Percentiles rank a stretch among this genome's conserved stretches.
These are phyloP conservation scores for Apocheima hispidaria DNA, from an alignment of 2,888 invertebrate species.

Conservation along the genomic window DNA sequence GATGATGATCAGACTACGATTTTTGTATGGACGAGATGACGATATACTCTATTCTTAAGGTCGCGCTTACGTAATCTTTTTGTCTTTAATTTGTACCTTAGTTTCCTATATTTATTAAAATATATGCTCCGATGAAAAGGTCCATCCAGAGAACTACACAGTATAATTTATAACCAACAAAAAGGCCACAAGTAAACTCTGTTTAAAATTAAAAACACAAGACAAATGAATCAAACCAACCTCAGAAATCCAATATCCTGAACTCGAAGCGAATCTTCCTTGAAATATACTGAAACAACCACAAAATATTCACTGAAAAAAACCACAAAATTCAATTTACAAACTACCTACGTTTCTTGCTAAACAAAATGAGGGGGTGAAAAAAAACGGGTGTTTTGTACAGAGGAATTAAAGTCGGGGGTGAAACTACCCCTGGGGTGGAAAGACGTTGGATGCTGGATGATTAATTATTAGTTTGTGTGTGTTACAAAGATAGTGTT, in stretches of 20 bases:
- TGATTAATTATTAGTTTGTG: conserved; percentile 86
- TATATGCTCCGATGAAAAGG: too few species aligned
- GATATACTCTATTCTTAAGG: too few species aligned
- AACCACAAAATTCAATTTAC: conserved; percentile 86
- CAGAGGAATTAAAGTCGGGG: conserved; percentile 79
- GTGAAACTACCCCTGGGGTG: conserved; percentile 48
- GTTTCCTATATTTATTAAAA: too few species aligned
- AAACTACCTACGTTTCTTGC: conserved; percentile 67
- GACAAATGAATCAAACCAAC: conserved; percentile 34
- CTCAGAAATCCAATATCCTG: conserved; percentile 68
- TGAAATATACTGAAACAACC: conserved; percentile 78
- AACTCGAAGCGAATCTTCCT: conserved; percentile 39
- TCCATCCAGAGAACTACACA: too few species aligned
- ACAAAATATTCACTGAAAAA: conserved; percentile 72
- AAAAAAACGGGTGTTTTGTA: conserved; percentile 76
- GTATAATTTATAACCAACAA: neutral
- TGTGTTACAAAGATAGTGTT: conserved; percentile 78
- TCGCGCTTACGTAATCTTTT: too few species aligned
- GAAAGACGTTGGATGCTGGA: conserved; percentile 80
- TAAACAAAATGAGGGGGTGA: conserved; percentile 81
- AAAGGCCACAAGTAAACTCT: neutral
- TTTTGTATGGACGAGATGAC: too few species aligned
- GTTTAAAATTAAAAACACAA: conserved; percentile 29
- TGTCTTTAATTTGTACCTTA: too few species aligned
- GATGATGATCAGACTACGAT: too few species aligned